A percentile compares a stretch with the other conserved stretches of the same genome.
These are phyloP conservation scores for Ichneumoninae sp. DNA, from an alignment of 2,888 invertebrate genomes.

Conservation along the genomic window DNA sequence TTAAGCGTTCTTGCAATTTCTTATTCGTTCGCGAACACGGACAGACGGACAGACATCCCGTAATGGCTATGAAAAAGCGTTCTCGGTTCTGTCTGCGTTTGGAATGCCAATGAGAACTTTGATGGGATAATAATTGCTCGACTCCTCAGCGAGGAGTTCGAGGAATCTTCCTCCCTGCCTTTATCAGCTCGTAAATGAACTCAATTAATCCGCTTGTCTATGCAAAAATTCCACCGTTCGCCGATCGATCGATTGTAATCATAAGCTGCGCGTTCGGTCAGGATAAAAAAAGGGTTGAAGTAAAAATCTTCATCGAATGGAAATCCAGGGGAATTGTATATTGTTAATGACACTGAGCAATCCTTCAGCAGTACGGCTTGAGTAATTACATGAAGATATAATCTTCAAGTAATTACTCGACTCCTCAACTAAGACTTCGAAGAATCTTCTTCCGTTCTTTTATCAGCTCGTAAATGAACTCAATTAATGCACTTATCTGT, in stretches of 20 bases:
- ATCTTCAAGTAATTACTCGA: constrained; percentile 14
- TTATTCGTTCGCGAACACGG: background rate
- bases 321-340: constrained; percentile 31
- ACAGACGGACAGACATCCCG: background rate
- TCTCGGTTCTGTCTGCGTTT: background rate
- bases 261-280: no score
- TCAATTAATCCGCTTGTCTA: no score
- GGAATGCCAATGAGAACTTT: constrained; percentile 18
- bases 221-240: no score
- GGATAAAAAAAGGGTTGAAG: no score
- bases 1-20: constrained; percentile 29
- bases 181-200: background rate
- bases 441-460: no score
- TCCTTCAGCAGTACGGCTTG: constrained; percentile 12
- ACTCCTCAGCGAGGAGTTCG: background rate
- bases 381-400: background rate
- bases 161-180: constrained; percentile 8
- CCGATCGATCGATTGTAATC: no score
- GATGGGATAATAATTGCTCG: constrained; percentile 35
- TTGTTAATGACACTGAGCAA: background rate
- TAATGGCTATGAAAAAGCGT: background rate
- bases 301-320: background rate
- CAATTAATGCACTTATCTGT: no score
- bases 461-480: no score
- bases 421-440: no score